Evolutionary conservation across 2,888 invertebrate species (phyloP), one percentile per base, ranked within the genome.

Genomic region (Meghimatium bilineatum): DNA sequence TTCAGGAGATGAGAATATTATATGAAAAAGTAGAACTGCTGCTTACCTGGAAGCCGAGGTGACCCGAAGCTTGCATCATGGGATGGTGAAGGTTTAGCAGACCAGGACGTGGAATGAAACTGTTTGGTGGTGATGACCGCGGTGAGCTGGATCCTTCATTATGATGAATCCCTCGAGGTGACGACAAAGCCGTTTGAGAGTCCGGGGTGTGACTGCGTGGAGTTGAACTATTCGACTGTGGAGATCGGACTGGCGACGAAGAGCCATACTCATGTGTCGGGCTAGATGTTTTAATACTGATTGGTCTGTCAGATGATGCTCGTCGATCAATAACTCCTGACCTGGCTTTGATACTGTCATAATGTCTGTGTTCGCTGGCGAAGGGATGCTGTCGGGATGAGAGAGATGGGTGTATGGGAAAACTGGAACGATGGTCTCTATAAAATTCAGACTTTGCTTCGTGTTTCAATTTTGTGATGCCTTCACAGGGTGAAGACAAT

Each of bases 11-110:
- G n/a, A 74, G 10, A 10, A 20, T 12, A n/a, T n/a, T n/a, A n/a
- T n/a, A n/a, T n/a, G n/a, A n/a, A n/a, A n/a, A n/a, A 8, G 12
- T 44, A 44, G 44, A 44, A 44, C 44, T 5, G 12, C 20, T 23
- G 32, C 69, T 10, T 34, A 82, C 82, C 75, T 82, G 82, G 60
- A 82, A 82, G 26, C 82, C 82, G 14, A 75, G 63, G 23, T 75
- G 82, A 17, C 82, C 67, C 8, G 74, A n/a, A 26, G 82, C 75
- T 34, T 82, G 82, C 12, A 82, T 63, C 75, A 82, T 74, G 1
- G 74, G 32, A 44, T 82, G 82, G n/a, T 74, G 82, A 23, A 80
- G 6, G 60, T 80, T 80, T 17, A 74, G 49, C 32, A 82, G 32
- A 1, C 82, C 82, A 23, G 75, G 82, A 0, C 75, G 74, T 10